Base-by-base conservation (phyloP, 2,113 vertebrate genomes). In the Zosterops borbonicus region DNA sequence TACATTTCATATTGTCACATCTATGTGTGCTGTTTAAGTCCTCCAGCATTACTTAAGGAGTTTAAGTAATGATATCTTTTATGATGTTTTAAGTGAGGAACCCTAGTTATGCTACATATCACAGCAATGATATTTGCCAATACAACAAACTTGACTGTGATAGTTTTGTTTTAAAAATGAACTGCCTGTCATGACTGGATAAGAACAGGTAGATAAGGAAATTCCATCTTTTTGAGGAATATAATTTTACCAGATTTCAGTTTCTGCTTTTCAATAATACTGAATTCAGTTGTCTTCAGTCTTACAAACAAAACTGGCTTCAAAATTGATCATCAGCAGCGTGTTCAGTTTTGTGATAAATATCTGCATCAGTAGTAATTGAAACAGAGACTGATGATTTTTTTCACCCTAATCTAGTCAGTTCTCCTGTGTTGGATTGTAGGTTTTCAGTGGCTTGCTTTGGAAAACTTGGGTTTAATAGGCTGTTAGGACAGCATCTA, bases 401-500 rank as follows among this genome's bases (percentile, higher is more conserved):
- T 58, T 28, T 3, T 7, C 3, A 16, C 6, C 4, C 16, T 9
- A n/a, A 4, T 42, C n/a, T 80, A 53, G n/a, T 47, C 42, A 47
- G 0, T 21, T 73, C 9, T 60, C 33, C 42, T 35, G 3, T 79
- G 28, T 47, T 37, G 23, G 80, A 28, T 24, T 73, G 3, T 33
- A 44, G 62, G 22, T 60, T 93, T 90, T 42, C 50, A 42, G 42
- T 83, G 69, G 16, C 41, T 82, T 77, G 25, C 47, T 60, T 70
- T 74, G 29, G 41, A 68, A 85, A 76, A 77, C 31, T 44, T 74
- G 55, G 14, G 83, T 95, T 96, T 56, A 64, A 35, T 53, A 65
- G 33, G 31, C 84, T 76, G 9, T 67, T 86, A 88, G 58, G 97
- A 97, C 91, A 97, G 83, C 81, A 78, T 67, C 92, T 91, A 4